A percentile compares a stretch with the other conserved stretches of the same genome.
These are phyloP conservation scores for Anarhynchus alexandrinus DNA, from an alignment of 2,113 vertebrate species.

Conservation along the genomic window DNA sequence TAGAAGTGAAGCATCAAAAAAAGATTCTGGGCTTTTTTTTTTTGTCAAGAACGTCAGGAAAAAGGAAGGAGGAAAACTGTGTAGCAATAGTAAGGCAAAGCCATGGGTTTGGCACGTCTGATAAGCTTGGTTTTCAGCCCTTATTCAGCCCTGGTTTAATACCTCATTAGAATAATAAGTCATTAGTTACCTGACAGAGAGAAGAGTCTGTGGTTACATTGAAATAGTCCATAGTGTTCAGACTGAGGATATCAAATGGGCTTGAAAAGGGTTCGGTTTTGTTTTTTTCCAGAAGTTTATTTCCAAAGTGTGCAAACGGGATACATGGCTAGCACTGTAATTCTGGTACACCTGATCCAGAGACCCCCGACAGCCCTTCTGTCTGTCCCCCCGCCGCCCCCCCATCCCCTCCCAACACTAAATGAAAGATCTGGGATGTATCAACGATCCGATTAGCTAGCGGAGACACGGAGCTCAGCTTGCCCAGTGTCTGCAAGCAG, in stretches of 20 bases:
- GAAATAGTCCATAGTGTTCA: background rate
- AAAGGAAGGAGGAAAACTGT: background rate
- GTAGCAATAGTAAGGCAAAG: background rate
- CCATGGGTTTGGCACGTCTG: background rate
- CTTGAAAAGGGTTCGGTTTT: background rate
- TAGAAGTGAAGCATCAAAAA: background rate
- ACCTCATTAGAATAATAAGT: background rate
- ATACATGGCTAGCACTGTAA: slow-evolving; percentile 9
- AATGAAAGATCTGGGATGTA: background rate
- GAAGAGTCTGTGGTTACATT: background rate
- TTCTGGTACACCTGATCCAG: slow-evolving; percentile 5
- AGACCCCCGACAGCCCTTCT: background rate
- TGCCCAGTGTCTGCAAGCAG: slow-evolving; percentile 31
- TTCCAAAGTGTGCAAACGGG: slow-evolving; percentile 44
- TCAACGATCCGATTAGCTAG: slow-evolving; percentile 10
- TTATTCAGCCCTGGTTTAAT: background rate
- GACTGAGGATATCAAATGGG: background rate
- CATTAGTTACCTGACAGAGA: background rate
- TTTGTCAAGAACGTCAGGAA: background rate
- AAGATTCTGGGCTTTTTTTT: background rate
- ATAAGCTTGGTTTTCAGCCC: background rate
- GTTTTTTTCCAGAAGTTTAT: slow-evolving; percentile 41
- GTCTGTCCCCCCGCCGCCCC: background rate
- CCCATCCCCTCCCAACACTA: background rate
- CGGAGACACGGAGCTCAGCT: slow-evolving; percentile 34